Percentiles rank a stretch among this genome's conserved stretches.
Conservation (phyloP, 2,888 invertebrate species). For the Himalopsyche kuldschensis region DNA sequence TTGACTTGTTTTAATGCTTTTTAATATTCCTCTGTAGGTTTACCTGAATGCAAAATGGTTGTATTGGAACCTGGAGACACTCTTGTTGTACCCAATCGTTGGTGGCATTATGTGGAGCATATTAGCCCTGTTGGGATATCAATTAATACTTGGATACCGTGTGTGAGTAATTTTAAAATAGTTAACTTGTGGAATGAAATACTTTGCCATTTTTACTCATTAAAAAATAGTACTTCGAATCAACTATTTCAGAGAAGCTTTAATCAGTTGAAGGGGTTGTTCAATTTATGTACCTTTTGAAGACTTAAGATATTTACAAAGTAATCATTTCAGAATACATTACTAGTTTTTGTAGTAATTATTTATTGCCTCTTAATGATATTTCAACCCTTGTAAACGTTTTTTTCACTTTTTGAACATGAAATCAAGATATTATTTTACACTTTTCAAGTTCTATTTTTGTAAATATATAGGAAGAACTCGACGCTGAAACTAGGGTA, state of each 20-base stretch:
- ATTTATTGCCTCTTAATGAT: too few relatives aligned
- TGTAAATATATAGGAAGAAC: conserved; percentile 17
- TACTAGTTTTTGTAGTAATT: too few relatives aligned
- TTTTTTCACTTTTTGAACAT: not conserved
- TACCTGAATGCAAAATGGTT: conserved; percentile 50
- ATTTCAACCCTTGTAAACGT: too few relatives aligned
- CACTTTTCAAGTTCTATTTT: too few relatives aligned
- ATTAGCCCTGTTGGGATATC: conserved; percentile 67
- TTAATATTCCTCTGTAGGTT: conserved; percentile 15
- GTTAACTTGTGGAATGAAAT: too few relatives aligned
- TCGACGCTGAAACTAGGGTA: conserved; percentile 45
- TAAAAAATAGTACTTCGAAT: too few relatives aligned
- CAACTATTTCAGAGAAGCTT: conserved; percentile 10
- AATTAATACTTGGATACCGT: conserved; percentile 72
- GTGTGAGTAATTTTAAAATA: conserved; percentile 55
- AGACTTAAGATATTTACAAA: too few relatives aligned
- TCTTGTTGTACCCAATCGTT: conserved; percentile 83
- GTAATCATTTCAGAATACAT: too few relatives aligned
- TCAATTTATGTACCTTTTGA: too few relatives aligned
- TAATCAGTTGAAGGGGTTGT: not conserved
- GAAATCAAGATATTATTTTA: too few relatives aligned
- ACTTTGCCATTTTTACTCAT: too few relatives aligned
- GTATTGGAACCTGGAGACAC: conserved; percentile 83
- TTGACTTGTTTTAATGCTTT: not conserved
- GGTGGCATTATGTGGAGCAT: conserved; percentile 98